These are phyloP conservation scores for Trochalopteron elliotii DNA, from an alignment of 2,113 vertebrate species.

Conservation along the genomic window DNA sequence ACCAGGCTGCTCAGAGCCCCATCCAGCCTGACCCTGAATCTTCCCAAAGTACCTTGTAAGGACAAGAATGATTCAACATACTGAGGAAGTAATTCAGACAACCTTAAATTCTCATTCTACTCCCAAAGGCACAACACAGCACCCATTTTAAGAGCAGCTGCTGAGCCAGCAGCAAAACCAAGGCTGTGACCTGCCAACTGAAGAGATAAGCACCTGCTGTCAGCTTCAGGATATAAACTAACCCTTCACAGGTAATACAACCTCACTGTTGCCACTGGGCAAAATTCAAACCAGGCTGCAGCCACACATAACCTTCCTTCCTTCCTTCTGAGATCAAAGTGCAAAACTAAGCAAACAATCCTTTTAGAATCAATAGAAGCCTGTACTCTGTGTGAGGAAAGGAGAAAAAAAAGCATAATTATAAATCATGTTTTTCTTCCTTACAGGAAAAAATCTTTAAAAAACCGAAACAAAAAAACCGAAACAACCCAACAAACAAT, in stretches of 20 bases:
- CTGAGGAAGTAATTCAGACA: neutral
- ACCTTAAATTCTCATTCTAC: neutral
- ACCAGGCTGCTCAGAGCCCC: neutral
- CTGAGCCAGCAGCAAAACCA: neutral
- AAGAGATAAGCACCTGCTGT: conserved; percentile 4
- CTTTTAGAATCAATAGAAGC: neutral
- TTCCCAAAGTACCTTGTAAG: neutral
- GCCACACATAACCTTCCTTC: neutral
- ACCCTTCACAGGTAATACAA: neutral
- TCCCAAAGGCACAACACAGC: neutral
- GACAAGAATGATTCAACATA: neutral
- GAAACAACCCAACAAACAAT: neutral
- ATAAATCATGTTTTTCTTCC: neutral
- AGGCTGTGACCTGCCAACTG: neutral
- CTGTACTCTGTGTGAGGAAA: neutral
- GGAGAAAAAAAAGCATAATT: neutral
- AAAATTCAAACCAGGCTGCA: conserved; percentile 28
- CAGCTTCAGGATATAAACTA: neutral
- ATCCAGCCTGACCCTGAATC: neutral
- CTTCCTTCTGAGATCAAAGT: neutral
- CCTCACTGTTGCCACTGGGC: neutral
- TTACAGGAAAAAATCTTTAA: neutral
- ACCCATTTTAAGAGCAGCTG: neutral
- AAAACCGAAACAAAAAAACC: too few relatives aligned
- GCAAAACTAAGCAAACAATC: neutral